Percentiles rank a stretch among this genome's conserved stretches.
Conservation (phyloP, 2,113 vertebrate species). For the Grus americana region DNA sequence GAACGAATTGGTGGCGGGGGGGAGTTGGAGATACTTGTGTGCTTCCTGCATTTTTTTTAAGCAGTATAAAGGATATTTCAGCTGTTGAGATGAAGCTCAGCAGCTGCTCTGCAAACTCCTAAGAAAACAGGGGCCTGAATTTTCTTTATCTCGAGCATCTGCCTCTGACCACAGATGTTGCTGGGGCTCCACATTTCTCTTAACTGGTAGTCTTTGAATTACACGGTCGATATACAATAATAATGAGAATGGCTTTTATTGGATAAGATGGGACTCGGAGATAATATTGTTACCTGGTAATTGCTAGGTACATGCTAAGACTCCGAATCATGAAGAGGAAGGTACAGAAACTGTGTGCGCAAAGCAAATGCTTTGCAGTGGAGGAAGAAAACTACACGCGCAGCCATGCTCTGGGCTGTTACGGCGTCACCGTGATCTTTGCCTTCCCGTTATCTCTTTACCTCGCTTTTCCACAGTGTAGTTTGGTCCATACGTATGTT, state of each 20-base stretch:
- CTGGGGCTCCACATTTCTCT: background rate
- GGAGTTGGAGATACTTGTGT: background rate
- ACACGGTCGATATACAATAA: accelerated
- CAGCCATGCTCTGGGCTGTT: background rate
- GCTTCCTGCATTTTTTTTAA: background rate
- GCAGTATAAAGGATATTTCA: background rate
- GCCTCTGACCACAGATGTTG: background rate
- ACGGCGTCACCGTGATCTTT: background rate
- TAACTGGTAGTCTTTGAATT: background rate
- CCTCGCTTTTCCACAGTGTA: background rate
- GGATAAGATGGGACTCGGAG: background rate
- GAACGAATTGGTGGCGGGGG: background rate
- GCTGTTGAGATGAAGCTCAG: constrained; percentile 26
- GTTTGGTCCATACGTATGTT: background rate
- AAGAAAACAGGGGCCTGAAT: background rate
- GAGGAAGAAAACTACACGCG: background rate
- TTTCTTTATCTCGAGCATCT: constrained; percentile 14
- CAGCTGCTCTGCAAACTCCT: constrained; percentile 44
- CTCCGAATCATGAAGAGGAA: background rate
- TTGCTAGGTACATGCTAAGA: background rate
- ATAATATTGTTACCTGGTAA: background rate
- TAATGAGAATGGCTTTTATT: background rate
- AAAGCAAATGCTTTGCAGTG: background rate
- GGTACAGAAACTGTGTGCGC: background rate
- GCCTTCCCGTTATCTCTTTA: background rate